Base-by-base conservation (phyloP, 1,140 invertebrate genomes). In the Argopecten irradians region DNA sequence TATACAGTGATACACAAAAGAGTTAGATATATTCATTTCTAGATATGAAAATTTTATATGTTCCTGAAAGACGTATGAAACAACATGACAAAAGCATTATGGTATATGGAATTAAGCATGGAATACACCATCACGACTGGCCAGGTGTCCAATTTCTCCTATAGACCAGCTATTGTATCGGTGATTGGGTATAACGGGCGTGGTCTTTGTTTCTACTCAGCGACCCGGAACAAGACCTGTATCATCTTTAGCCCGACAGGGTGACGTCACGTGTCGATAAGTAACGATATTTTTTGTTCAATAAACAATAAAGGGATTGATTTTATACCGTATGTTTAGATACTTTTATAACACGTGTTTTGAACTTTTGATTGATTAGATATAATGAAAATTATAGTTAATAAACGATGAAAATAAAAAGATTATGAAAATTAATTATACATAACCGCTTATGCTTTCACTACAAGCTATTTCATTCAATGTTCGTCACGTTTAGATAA, bases 131-230 rank as follows among this genome's bases (percentile, higher is more conserved):
- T 28, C n/a, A 0, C n/a, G n/a, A 28, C 28, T 28, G 28, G 7
- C 55, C 55, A 71, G 55, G 55, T 71, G 55, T 71, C 55, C 55
- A 71, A 71, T 71, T 71, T 71, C 55, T 71, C 55, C 55, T 71
- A n/a, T 71, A 71, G 22, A 71, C 8, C 13, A 71, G 22, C 55
- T 7, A 71, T n/a, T n/a, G 16, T n/a, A 28, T 22, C 22, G 8
- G 8, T 5, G 5, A n/a, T 28, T 28, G n/a, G 55, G 28, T 71
- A 71, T 71, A 28, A 28, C 28, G n/a, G 55, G 55, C 55, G 55
- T 22, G 22, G 55, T 71, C 55, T 71, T 71, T 71, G 55, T 71
- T 28, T 71, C n/a, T 71, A 28, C 22, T 5, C 55, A 71, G 0
- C 28, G n/a, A 71, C 55, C 55, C 28, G 3, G 55, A 28, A 11